Evolutionary conservation across 2,888 invertebrate species (phyloP).

Genomic region (Argynnis bischoffii): DNA sequence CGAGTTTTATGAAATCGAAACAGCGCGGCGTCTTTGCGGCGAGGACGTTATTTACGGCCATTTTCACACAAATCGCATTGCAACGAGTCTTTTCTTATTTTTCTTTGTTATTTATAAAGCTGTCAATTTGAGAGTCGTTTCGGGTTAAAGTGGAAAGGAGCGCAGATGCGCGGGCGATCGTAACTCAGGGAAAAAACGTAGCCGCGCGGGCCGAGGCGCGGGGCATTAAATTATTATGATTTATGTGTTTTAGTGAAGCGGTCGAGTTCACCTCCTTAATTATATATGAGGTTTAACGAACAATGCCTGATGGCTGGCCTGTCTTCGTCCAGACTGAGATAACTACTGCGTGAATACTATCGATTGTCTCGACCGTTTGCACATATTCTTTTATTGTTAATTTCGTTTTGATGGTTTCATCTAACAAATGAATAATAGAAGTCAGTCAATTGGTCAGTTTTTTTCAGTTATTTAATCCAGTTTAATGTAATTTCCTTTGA

Average conservation of each 20-base stretch:
- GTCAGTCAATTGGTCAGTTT: neutral
- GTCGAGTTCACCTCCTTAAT: conserved; percentile 67
- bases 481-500: conserved; percentile 24
- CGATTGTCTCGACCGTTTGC: conserved; percentile 9
- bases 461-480: conserved; percentile 2
- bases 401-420: neutral
- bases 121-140: conserved; percentile 70
- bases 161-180: conserved; percentile 65
- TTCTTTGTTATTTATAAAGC: conserved; percentile 65
- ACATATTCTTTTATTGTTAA: neutral
- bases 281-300: conserved; percentile 74
- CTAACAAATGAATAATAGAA: neutral
- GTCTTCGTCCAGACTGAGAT: conserved; percentile 34
- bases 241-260: conserved; percentile 75
- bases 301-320: conserved; percentile 58
- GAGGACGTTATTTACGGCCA: conserved; percentile 52
- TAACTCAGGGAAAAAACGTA: conserved; percentile 62
- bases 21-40: conserved; percentile 31
- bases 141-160: conserved; percentile 61
- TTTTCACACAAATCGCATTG: conserved; percentile 46
- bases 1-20: conserved; percentile 29
- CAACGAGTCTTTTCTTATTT: conserved; percentile 46
- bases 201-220: conserved; percentile 61
- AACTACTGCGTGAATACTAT: conserved; percentile 27
- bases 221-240: conserved; percentile 81